Evolutionary conservation across 2,113 vertebrate genomes (phyloP).

Genomic region (Oxyruncus cristatus): DNA sequence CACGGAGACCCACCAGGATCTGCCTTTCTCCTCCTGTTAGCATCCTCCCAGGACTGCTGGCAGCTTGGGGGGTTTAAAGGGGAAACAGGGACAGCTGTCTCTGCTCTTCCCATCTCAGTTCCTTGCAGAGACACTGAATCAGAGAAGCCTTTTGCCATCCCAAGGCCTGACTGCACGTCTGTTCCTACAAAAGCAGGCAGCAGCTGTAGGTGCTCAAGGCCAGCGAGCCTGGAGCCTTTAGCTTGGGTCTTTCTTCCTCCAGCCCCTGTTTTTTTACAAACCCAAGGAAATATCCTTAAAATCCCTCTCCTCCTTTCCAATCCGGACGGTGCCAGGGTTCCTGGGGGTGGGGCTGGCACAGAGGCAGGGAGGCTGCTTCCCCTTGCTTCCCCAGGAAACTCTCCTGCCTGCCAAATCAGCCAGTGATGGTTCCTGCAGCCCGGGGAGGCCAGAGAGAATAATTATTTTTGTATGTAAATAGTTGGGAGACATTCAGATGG

Average conservation of each 20-base stretch:
- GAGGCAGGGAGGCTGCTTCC: neutral
- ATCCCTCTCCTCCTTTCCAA: neutral
- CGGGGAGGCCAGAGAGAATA: neutral
- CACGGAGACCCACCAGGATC: neutral
- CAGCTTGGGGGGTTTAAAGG: neutral
- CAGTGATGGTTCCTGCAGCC: neutral
- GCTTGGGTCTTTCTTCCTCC: neutral
- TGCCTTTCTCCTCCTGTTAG: neutral
- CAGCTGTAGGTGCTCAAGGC: neutral
- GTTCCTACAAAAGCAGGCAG: neutral
- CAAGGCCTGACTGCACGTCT: fast-evolving
- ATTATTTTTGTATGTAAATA: neutral
- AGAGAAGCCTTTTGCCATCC: neutral
- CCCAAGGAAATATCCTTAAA: constrained; percentile 3
- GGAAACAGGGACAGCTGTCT: neutral
- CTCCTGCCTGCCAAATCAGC: neutral
- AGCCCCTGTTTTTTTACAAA: neutral
- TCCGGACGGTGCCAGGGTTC: neutral
- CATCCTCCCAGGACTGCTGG: neutral
- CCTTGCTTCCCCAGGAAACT: neutral
- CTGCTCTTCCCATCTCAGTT: neutral
- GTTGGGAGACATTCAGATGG: neutral
- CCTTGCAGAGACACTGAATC: neutral
- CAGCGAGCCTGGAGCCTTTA: neutral
- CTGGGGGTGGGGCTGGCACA: constrained; percentile 13